These are phyloP conservation scores for Sebastes steindachneri DNA, from an alignment of 2,797 vertebrate genomes.

Conservation along the genomic window DNA sequence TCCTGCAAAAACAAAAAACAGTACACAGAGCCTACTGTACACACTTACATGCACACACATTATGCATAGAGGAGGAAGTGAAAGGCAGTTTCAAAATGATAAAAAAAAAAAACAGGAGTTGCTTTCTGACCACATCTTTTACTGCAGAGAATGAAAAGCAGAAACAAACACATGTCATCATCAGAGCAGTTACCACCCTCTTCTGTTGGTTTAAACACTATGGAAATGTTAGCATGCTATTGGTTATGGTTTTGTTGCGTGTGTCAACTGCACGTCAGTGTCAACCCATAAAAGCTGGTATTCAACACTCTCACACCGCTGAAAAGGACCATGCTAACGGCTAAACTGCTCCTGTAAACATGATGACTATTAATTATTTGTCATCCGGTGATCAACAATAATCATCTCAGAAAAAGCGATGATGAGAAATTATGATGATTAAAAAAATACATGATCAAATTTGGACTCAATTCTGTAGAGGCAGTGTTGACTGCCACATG, in stretches of 20 bases:
- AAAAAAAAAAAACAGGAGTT: not conserved
- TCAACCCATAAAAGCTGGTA: not conserved
- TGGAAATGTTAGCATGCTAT: not conserved
- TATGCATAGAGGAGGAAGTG: constrained; percentile 42
- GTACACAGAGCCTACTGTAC: not conserved
- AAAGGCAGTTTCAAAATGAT: constrained; percentile 39
- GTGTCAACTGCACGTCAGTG: constrained; percentile 1
- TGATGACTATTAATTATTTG: not conserved
- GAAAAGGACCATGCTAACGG: not conserved
- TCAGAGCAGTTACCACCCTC: not conserved
- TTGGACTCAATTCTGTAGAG: not conserved
- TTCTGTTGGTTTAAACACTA: not conserved
- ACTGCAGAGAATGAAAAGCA: constrained; percentile 22
- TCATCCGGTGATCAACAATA: not conserved
- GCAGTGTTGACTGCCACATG: not conserved
- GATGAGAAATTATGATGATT: not conserved
- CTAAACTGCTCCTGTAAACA: not conserved
- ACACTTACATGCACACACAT: not conserved
- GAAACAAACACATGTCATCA: not conserved
- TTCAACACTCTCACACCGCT: not conserved
- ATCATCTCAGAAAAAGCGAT: not conserved
- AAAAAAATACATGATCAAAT: not conserved
- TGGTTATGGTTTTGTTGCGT: not conserved
- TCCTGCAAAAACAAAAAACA: not conserved
- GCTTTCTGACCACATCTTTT: constrained; percentile 16